Conservation (phyloP, 2,888 invertebrate genomes). For the Entomobrya proxima region DNA sequence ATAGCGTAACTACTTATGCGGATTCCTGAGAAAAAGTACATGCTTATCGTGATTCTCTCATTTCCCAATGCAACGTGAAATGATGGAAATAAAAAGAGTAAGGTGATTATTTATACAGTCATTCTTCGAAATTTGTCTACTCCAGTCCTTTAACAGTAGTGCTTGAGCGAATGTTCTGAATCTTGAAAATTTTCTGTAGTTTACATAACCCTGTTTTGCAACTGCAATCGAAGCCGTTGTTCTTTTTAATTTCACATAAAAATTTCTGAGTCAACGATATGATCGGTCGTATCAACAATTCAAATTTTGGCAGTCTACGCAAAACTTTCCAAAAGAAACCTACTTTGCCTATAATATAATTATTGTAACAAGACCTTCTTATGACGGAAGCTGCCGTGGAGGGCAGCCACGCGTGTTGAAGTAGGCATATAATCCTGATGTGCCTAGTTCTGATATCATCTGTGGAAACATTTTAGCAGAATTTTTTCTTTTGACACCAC, state of each 20-base stretch:
- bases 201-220: not conserved
- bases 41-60: not conserved
- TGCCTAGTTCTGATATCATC: not conserved
- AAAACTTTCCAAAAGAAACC: not conserved
- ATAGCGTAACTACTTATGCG: no score
- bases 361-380: not conserved
- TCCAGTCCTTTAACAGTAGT: not conserved
- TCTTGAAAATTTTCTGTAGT: not conserved
- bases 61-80: not conserved
- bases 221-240: not conserved
- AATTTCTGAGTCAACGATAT: not conserved
- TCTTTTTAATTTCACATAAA: not conserved
- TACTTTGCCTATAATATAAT: not conserved
- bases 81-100: not conserved
- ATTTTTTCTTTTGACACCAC: not conserved
- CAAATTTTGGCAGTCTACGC: not conserved
- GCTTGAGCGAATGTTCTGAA: not conserved
- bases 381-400: not conserved
- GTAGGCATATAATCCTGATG: not conserved
- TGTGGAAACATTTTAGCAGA: not conserved
- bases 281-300: not conserved
- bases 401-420: slow-evolving; percentile 1
- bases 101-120: slow-evolving; percentile 12
- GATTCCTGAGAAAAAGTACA: not conserved
- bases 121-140: not conserved